A percentile compares a stretch with the other conserved stretches of the same genome.
These are phyloP conservation scores for Otolemur garnettii DNA, from an alignment of 2,113 vertebrate genomes.

Conservation along the genomic window DNA sequence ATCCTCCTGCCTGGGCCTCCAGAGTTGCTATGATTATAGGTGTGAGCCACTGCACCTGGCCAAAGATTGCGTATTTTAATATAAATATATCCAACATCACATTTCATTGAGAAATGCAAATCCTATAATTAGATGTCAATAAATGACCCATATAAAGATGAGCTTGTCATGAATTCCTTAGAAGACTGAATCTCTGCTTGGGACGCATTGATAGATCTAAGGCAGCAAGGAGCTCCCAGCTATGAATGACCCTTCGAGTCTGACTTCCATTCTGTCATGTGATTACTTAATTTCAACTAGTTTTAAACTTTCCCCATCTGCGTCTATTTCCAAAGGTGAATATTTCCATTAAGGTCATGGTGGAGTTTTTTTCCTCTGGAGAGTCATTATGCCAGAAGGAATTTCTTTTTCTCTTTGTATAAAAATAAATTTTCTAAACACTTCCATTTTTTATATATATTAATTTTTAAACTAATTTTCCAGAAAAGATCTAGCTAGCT, in stretches of 20 bases:
- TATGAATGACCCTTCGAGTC: background rate
- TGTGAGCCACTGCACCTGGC: no score
- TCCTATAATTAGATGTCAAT: background rate
- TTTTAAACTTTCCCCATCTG: slow-evolving; percentile 7
- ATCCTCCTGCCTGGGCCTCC: no score
- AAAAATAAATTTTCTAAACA: slow-evolving; percentile 13
- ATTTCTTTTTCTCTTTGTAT: slow-evolving; percentile 24
- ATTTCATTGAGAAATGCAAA: background rate
- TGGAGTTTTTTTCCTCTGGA: background rate
- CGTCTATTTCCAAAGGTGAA: background rate
- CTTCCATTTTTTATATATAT: background rate
- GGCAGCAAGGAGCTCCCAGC: background rate
- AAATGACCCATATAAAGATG: background rate
- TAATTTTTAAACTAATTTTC: background rate
- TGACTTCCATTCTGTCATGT: background rate
- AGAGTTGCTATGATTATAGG: no score
- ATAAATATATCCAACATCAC: background rate
- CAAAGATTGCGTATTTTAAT: background rate
- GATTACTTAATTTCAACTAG: background rate
- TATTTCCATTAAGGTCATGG: background rate
- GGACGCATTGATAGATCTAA: background rate
- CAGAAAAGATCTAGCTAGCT: background rate
- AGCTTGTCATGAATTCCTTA: background rate
- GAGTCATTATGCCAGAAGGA: background rate
- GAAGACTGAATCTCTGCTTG: background rate